phyloP scores from a whole-genome alignment of 2,888 invertebrate species.

The Agrotis clavis region DNA sequence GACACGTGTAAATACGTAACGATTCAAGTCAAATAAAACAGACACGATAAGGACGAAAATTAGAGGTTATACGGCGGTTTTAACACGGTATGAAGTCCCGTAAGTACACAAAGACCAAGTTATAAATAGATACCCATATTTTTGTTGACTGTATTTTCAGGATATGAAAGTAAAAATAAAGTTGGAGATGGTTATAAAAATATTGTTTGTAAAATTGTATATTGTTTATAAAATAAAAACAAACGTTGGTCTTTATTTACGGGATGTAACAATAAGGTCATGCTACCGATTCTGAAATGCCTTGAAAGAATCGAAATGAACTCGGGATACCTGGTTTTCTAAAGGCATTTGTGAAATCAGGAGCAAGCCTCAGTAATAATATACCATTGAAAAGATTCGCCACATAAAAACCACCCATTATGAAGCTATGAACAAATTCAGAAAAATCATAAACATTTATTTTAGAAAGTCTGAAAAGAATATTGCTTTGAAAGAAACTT shows the following conservation, averaged over 20 bases:
- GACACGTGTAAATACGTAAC: slow-evolving; percentile 2
- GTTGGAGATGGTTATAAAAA: neutral
- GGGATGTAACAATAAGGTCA: neutral
- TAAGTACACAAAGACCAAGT: slow-evolving; percentile 20
- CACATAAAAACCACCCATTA: neutral
- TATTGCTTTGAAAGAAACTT: neutral
- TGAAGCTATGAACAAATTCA: neutral
- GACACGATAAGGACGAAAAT: slow-evolving; percentile 15
- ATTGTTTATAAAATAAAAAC: neutral
- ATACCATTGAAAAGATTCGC: slow-evolving; percentile 17
- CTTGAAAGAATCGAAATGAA: too few relatives aligned
- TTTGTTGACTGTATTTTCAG: neutral
- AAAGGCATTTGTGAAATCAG: too few relatives aligned
- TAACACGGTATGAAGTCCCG: neutral
- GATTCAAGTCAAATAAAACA: slow-evolving; percentile 16
- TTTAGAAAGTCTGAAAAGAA: neutral
- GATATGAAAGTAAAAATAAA: neutral
- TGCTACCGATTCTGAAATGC: too few relatives aligned
- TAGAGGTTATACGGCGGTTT: neutral
- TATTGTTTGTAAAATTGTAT: too few relatives aligned
- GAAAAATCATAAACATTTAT: neutral
- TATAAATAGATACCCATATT: too few relatives aligned
- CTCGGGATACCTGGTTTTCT: too few relatives aligned
- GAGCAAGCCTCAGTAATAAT: too few relatives aligned
- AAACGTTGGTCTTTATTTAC: neutral